phyloP scores from a whole-genome alignment of 1,140 invertebrate genomes.

The Drosophila yakuba region DNA sequence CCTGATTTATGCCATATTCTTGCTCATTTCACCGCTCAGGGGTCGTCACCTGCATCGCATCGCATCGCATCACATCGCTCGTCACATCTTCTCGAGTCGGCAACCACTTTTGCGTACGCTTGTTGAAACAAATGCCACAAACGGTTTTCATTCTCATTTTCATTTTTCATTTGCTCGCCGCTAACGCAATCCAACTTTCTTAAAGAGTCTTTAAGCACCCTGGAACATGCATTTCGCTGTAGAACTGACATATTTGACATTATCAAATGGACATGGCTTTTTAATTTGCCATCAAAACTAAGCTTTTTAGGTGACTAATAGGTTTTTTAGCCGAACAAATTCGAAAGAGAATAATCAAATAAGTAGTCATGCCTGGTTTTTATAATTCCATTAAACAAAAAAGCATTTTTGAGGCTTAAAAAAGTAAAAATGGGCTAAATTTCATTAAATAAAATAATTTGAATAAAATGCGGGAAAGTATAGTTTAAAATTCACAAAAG shows the following conservation, averaged over 20 bases:
- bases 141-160: conserved; percentile 48
- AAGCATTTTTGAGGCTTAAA: neutral
- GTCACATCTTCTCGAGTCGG: conserved; percentile 8
- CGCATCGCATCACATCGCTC: conserved; percentile 1
- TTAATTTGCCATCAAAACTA: neutral
- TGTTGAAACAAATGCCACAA: conserved; percentile 45
- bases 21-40: conserved; percentile 36
- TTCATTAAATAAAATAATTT: conserved; percentile 13
- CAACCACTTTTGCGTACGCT: conserved; percentile 44
- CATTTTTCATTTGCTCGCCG: neutral
- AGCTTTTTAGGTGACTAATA: conserved; percentile 12
- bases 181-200: no score
- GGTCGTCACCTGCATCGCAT: conserved; percentile 23
- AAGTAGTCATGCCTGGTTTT: neutral
- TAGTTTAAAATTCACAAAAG: conserved; percentile 37
- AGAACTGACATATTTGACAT: conserved; percentile 2
- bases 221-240: neutral
- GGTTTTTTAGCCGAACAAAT: neutral
- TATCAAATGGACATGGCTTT: conserved; percentile 4
- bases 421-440: neutral
- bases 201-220: no score
- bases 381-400: conserved; percentile 6
- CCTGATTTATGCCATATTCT: conserved; percentile 47
- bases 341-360: conserved; percentile 1
- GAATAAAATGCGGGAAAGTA: conserved; percentile 16